Conservation (phyloP, 2,113 vertebrate genomes). For the Mionectes macconnelli region DNA sequence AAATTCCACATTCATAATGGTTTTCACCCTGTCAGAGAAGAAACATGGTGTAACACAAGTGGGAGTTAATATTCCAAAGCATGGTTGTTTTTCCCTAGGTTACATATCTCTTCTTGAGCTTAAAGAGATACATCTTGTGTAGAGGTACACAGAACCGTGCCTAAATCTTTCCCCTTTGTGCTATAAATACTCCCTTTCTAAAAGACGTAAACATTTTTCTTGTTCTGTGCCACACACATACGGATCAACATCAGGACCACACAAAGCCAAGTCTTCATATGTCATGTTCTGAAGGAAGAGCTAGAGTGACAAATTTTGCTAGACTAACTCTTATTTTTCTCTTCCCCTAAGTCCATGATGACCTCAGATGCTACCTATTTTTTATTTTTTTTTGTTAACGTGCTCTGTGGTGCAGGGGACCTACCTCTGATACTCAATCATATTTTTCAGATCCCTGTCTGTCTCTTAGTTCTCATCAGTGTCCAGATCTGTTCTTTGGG, state of each 20-base stretch:
- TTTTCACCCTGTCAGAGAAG: not conserved
- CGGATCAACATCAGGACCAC: not conserved
- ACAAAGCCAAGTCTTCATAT: not conserved
- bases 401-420: not conserved
- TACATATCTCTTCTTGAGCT: not conserved
- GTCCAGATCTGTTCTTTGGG: not conserved
- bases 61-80: not conserved
- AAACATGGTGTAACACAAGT: not conserved
- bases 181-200: not conserved
- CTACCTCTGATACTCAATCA: not conserved
- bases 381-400: not conserved
- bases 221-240: not conserved
- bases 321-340: not conserved
- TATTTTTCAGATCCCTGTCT: not conserved
- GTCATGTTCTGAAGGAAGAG: not conserved
- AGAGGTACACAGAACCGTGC: not conserved
- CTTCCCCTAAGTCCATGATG: not conserved
- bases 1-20: not conserved
- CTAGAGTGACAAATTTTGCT: not conserved
- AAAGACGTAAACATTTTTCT: not conserved
- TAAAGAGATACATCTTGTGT: not conserved
- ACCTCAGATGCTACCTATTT: not conserved
- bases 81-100: not conserved
- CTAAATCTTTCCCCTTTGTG: not conserved
- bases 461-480: not conserved